These are phyloP conservation scores for Melolontha melolontha DNA, from an alignment of 2,888 invertebrate genomes.

Conservation along the genomic window DNA sequence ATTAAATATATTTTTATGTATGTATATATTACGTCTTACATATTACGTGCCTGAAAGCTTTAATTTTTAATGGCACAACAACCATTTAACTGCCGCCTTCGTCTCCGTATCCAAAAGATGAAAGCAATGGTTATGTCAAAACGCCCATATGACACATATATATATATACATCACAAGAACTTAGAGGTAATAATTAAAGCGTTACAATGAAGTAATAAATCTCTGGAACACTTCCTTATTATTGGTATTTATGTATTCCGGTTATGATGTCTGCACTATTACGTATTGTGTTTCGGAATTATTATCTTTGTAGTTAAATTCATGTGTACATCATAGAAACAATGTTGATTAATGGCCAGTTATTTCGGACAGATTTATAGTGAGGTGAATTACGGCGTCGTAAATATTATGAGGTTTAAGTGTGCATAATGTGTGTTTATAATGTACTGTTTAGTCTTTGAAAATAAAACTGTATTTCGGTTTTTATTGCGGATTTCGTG, in stretches of 20 bases:
- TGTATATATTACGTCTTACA: no score
- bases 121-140: slow-evolving; percentile 3
- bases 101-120: slow-evolving; percentile 7
- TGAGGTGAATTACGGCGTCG: slow-evolving; percentile 60
- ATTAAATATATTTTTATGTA: no score
- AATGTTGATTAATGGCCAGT: slow-evolving; percentile 62
- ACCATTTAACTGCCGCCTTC: slow-evolving; percentile 10
- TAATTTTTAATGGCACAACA: slow-evolving; percentile 1
- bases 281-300: slow-evolving; percentile 42
- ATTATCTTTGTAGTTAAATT: slow-evolving; percentile 44
- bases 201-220: slow-evolving; percentile 49
- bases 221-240: slow-evolving; percentile 58
- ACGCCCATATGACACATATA: slow-evolving; percentile 6
- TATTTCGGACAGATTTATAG: slow-evolving; percentile 61
- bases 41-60: slow-evolving; percentile 1
- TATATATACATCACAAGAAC: slow-evolving; percentile 15
- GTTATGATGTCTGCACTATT: slow-evolving; percentile 34
- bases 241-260: slow-evolving; percentile 45
- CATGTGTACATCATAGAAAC: slow-evolving; percentile 60
- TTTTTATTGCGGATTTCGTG: slow-evolving; percentile 36
- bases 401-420: slow-evolving; percentile 55
- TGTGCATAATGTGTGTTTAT: slow-evolving; percentile 43
- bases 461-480: slow-evolving; percentile 39
- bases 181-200: slow-evolving; percentile 28
- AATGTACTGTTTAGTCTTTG: slow-evolving; percentile 42